Evolutionary conservation across 2,113 vertebrate species (phyloP), one percentile per base, ranked within the genome.

Genomic region (Phyllopteryx taeniolatus): DNA sequence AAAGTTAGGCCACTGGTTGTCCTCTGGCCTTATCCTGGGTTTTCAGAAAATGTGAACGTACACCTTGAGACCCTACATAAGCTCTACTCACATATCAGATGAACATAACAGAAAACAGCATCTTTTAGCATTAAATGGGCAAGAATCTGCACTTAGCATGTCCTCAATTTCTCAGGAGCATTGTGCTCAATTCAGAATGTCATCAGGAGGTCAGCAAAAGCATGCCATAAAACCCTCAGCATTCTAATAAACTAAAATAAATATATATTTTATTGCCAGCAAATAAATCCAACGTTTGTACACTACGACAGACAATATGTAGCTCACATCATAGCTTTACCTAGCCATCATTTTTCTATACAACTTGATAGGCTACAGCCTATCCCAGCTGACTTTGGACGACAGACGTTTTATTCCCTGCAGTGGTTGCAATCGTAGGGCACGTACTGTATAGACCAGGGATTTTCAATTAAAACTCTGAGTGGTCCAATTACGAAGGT

Each of bases 1-100:
- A 72, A 80, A 77, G 56, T 74, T 68, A 53, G 46, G 27, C 39
- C n/a, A 27, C 13, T 74, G 46, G 57, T 79, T 73, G 49, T 57
- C 49, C 47, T 78, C 79, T 33, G 56, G 61, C 61, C 47, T 11
- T 46, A 56, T 73, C 62, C 47, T 20, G 19, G 51, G 17, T 75
- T 78, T 44, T 42, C 17, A 20, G 9, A 70, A 51, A 5, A 33
- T 47, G 22, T 35, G 10, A 65, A 19, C 35, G 15, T 33, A 19
- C 59, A 61, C 44, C 8, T 31, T 9, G 14, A 47, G 11, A 66
- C 39, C 12, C 22, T 27, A 31, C 12, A 59, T 59, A 59, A 59
- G 4, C 56, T 53, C 49, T 59, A 15, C 56, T 59, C 13, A 31
- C 59, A 61, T 31, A 35, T 61, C 31, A 35, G 56, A 20, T 20